These are phyloP conservation scores for Balaeniceps rex DNA, from an alignment of 2,113 vertebrate genomes.

Conservation along the genomic window DNA sequence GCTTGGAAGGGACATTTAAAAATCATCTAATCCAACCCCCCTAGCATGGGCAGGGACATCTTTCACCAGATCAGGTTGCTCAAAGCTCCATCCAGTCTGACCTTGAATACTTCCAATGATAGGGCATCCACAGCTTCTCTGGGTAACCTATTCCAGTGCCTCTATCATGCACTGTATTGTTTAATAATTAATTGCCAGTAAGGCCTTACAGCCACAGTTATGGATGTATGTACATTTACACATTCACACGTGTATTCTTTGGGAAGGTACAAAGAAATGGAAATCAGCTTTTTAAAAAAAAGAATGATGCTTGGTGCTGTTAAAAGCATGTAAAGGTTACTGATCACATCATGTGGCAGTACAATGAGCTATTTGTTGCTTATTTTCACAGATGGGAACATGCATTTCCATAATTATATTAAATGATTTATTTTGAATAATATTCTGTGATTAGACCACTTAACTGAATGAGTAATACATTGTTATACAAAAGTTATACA, in stretches of 20 bases:
- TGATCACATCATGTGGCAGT: not conserved
- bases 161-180: not conserved
- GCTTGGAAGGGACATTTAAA: not conserved
- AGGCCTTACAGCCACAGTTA: not conserved
- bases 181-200: not conserved
- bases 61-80: not conserved
- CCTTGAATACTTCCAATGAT: not conserved
- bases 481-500: not conserved
- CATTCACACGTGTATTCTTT: accelerated
- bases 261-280: not conserved
- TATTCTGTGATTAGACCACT: not conserved
- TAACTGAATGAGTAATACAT: not conserved
- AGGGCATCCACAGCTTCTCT: not conserved
- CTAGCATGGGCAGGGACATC: accelerated
- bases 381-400: not conserved
- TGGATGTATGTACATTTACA: not conserved
- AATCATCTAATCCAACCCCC: not conserved
- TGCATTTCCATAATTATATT: not conserved
- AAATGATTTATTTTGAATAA: not conserved
- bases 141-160: not conserved
- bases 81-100: not conserved
- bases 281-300: not conserved
- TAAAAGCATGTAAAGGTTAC: not conserved
- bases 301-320: not conserved
- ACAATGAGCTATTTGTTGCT: not conserved